phyloP scores from a whole-genome alignment of 2,113 vertebrate genomes.

The Leptobrachium leishanense region DNA sequence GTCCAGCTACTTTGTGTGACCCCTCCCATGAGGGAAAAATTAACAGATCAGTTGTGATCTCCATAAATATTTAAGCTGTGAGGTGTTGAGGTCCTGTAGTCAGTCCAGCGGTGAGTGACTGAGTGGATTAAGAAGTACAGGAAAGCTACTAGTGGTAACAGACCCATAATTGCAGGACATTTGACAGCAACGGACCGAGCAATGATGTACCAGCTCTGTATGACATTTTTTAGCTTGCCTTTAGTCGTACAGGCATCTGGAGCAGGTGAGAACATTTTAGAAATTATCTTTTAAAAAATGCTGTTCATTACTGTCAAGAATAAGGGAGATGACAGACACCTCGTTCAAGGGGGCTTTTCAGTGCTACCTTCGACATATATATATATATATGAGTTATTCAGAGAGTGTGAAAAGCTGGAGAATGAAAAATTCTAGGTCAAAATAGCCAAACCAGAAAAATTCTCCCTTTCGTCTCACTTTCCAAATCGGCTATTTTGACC shows the following conservation, averaged over 20 bases:
- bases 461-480: too few relatives aligned
- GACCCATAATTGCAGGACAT: neutral
- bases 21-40: constrained; percentile 59
- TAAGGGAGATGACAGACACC: neutral
- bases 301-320: neutral
- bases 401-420: too few relatives aligned
- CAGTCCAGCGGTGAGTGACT: constrained; percentile 52
- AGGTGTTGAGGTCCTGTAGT: constrained; percentile 6
- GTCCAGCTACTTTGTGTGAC: constrained; percentile 14
- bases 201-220: constrained; percentile 40
- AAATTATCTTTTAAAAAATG: neutral
- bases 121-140: neutral
- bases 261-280: constrained; percentile 55
- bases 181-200: neutral
- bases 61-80: constrained; percentile 65
- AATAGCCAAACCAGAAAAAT: too few relatives aligned
- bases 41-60: constrained; percentile 56
- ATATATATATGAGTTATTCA: too few relatives aligned
- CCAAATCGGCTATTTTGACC: too few relatives aligned
- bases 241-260: constrained; percentile 52
- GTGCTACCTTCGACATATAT: too few relatives aligned
- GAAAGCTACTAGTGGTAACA: neutral
- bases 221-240: constrained; percentile 58
- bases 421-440: too few relatives aligned
- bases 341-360: neutral